phyloP scores from a whole-genome alignment of 92 coral and sea anemone genomes.

The Hydrozoanthus gracilis region DNA sequence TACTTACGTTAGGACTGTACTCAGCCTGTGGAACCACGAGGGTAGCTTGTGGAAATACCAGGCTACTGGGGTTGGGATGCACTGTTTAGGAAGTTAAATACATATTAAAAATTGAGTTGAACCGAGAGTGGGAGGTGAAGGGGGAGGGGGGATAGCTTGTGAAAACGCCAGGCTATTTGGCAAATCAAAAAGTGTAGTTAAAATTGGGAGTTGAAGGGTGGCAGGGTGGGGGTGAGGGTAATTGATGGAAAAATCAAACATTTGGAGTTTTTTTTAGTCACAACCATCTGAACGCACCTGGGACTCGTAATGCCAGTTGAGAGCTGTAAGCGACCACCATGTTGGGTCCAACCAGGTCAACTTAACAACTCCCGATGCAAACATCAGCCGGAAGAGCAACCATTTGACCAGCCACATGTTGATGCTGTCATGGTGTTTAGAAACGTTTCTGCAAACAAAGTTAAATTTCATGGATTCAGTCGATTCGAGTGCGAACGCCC shows the following conservation, averaged over 20 bases:
- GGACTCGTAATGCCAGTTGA: slow-evolving; percentile 85
- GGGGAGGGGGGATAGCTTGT: slow-evolving; percentile 59
- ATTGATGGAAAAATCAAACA: slow-evolving; percentile 70
- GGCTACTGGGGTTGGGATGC: slow-evolving; percentile 82
- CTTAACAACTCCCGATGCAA: slow-evolving; percentile 95
- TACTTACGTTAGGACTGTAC: slow-evolving; percentile 76
- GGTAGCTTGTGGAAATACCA: slow-evolving; percentile 85
- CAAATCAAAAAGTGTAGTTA: too few species aligned
- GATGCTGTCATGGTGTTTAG: slow-evolving; percentile 74
- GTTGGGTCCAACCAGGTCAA: slow-evolving; percentile 82
- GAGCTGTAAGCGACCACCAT: slow-evolving; percentile 95
- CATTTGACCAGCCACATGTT: slow-evolving; percentile 94
- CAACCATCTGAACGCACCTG: neutral
- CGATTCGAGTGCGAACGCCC: too few species aligned
- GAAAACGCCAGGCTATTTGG: slow-evolving; percentile 83
- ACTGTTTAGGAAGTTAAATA: slow-evolving; percentile 43
- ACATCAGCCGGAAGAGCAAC: slow-evolving; percentile 96
- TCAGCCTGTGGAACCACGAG: slow-evolving; percentile 80
- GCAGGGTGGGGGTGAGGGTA: slow-evolving; percentile 39
- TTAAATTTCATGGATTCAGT: too few species aligned
- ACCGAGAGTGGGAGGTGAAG: too few species aligned
- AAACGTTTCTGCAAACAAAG: slow-evolving; percentile 55
- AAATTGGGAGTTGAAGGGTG: too few species aligned
- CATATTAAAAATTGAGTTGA: too few species aligned
- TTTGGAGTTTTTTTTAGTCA: neutral